phyloP scores from a whole-genome alignment of 2,888 invertebrate species.

The Seira musarum region DNA sequence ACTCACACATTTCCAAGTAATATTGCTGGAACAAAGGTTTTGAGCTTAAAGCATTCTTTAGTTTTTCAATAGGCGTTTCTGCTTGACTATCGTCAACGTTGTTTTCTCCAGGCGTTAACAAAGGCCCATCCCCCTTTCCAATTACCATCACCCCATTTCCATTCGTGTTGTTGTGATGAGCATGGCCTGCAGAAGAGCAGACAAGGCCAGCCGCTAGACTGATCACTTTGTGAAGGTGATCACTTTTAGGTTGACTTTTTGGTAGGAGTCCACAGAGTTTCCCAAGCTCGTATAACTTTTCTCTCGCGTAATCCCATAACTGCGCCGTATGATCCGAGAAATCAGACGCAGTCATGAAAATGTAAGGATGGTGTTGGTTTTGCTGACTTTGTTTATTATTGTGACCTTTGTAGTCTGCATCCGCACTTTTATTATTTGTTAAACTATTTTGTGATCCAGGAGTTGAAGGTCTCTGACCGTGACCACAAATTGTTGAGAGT shows the following conservation, averaged over 20 bases:
- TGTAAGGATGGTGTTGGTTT: conserved; percentile 42
- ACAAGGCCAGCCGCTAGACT: conserved; percentile 89
- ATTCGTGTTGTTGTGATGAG: conserved; percentile 41
- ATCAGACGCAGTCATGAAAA: conserved; percentile 66
- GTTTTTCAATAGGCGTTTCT: conserved; percentile 82
- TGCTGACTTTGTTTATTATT: conserved; percentile 23
- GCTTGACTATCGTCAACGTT: conserved; percentile 29
- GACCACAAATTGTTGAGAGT: conserved; percentile 76
- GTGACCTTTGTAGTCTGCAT: conserved; percentile 4
- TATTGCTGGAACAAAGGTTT: conserved; percentile 91
- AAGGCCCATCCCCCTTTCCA: conserved; percentile 32
- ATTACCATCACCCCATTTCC: conserved; percentile 38
- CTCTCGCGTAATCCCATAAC: conserved; percentile 89
- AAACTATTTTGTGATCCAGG: conserved; percentile 25
- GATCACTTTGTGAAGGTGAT: conserved; percentile 91
- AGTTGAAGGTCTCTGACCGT: conserved; percentile 57
- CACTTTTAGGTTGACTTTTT: conserved; percentile 84
- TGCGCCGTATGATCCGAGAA: conserved; percentile 84
- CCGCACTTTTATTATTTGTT: conserved; percentile 25
- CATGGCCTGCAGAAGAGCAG: conserved; percentile 64
- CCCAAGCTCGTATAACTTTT: conserved; percentile 89
- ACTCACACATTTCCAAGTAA: conserved; percentile 92
- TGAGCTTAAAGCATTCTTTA: conserved; percentile 92
- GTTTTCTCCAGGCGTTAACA: neutral
- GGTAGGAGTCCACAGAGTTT: conserved; percentile 93